Base-by-base conservation (phyloP, 2,113 vertebrate species). In the Neodon shergylaensis region DNA sequence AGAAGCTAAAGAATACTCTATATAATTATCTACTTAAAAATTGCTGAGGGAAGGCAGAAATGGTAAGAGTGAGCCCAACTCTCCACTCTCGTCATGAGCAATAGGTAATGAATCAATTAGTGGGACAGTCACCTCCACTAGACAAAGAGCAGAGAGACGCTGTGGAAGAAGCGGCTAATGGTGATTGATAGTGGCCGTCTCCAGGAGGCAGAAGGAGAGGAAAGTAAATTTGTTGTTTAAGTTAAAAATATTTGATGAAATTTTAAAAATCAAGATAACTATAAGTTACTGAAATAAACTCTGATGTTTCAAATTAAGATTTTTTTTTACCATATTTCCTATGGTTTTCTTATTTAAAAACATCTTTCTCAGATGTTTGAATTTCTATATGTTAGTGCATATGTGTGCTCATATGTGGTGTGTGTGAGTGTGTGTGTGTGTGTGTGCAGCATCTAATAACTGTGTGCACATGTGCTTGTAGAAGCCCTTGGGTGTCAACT, bases 181-280 rank as follows among this genome's bases (percentile, higher is more conserved):
- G 16, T 70, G 44, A 13, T 61, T 49, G 24, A 42, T 28, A 49
- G 61, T 0, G 1, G 61, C 44, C 16, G 65, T 49, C 49, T 88
- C n/a, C 77, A 70, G 61, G 73, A 91, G 52, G 19, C 12, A 52
- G 54, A 12, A 65, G 26, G 52, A 52, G 44, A 44, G 44, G 44
- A 73, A 82, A 24, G 21, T 39, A 72, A n/a, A 21, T 90, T 24
- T n/a, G 42, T 13, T 72, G 12, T 66, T 22, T 54, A 68, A 74
- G 39, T 73, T 49, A 78, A 52, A 81, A 97, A 72, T 79, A 90
- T n/a, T 81, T 44, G 31, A 95, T 82, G 49, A 70, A 91, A 68
- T 85, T 44, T 63, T 77, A 72, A 33, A 33, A 77, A 1, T 26
- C 14, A 36, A 79, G 31, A 66, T 42, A 42, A 36, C 74, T 11